Base-by-base conservation (phyloP, 1,140 invertebrate genomes). In the Megathymus violae region DNA sequence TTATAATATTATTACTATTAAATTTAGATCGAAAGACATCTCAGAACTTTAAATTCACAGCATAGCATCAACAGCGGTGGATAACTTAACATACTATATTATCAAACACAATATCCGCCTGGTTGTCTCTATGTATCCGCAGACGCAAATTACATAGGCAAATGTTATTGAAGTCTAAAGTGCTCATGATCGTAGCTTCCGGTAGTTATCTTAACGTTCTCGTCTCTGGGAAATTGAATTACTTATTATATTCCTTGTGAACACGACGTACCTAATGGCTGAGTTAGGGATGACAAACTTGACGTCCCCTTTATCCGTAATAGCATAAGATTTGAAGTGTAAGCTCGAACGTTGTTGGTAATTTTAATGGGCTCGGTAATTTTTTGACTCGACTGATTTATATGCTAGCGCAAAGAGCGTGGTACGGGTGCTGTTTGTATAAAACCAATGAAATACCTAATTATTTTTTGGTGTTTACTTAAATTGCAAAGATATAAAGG, bases 141-240 rank as follows among this genome's bases (percentile, higher is more conserved):
- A 16, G 15, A 19, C 3, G 11, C 36, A 41, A 22, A 54, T 15
- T 43, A 41, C 13, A 19, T 11, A 27, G 6, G 19, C 13, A 40
- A 54, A 54, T 54, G 13, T 43, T 4, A 54, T 54, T 54, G 38
- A 54, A 43, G 19, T 43, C 51, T 16, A 27, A 54, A 54, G 51
- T 52, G 50, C 50, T 52, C 19, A 52, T 52, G 50, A 52, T 52
- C 50, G 36, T 11, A 52, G 34, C 36, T 52, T 40, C 50, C 36
- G 19, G 14, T 52, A 17, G 50, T 52, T 52, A 52, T 52, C 36
- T 52, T 41, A 52, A 52, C 38, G 36, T 41, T 52, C 36, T 40
- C 36, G 51, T 25, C 51, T 41, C n/a, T 11, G 10, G 51, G 51
- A 54, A 54, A 54, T 54, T 54, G 38, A 54, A 54, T 54, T 54